A percentile compares a stretch with the other conserved stretches of the same genome.
Evolutionary conservation across 2,113 vertebrate genomes (phyloP).

Genomic region (Urocitellus parryii): DNA sequence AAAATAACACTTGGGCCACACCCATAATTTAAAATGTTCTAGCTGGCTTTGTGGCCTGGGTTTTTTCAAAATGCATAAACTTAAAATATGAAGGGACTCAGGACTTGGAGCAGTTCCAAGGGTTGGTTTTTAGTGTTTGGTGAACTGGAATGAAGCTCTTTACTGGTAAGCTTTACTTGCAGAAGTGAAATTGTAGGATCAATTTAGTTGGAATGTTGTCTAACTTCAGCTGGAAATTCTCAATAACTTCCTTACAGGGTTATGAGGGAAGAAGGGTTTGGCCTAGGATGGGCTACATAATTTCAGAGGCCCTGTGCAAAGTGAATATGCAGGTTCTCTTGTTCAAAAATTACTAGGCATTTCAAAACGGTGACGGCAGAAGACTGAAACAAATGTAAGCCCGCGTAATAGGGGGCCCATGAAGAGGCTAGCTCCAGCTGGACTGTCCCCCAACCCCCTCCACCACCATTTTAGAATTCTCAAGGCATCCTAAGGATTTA

Average conservation of each 20-base stretch:
- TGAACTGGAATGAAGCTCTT: slow-evolving; percentile 72
- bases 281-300: not conserved
- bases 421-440: too few relatives aligned
- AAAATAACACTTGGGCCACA: slow-evolving; percentile 81
- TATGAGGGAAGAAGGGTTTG: not conserved
- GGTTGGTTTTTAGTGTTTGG: slow-evolving; percentile 78
- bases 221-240: slow-evolving; percentile 48
- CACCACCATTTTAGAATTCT: not conserved
- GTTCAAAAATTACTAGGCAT: slow-evolving; percentile 35
- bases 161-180: slow-evolving; percentile 74
- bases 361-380: not conserved
- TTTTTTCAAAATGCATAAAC: slow-evolving; percentile 79
- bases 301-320: not conserved
- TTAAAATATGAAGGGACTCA: slow-evolving; percentile 80
- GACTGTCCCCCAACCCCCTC: accelerated
- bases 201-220: slow-evolving; percentile 68
- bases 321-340: not conserved
- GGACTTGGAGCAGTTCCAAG: slow-evolving; percentile 79
- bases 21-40: slow-evolving; percentile 81
- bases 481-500: not conserved
- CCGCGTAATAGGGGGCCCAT: too few relatives aligned
- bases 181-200: slow-evolving; percentile 70
- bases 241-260: slow-evolving; percentile 18
- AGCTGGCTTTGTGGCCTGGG: slow-evolving; percentile 77
- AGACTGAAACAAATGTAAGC: too few relatives aligned